Evolutionary conservation across 2,888 invertebrate species (phyloP).

Genomic region (Sphinx pinastri): DNA sequence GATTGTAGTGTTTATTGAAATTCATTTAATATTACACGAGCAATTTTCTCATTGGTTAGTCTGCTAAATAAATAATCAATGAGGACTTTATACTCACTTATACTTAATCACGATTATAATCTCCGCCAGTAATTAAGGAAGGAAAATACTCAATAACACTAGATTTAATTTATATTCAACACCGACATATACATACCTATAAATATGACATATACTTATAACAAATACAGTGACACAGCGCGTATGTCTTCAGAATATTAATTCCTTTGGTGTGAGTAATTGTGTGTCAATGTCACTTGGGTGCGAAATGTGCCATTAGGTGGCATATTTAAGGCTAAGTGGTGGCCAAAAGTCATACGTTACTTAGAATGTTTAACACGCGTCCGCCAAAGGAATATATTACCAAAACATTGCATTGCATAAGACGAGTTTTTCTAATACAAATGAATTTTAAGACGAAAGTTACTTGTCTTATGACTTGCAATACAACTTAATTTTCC

Average conservation of each 20-base stretch:
- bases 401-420: not conserved
- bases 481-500: too few species aligned
- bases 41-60: too few species aligned
- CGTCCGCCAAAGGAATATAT: not conserved
- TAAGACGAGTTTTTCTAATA: too few species aligned
- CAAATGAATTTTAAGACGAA: too few species aligned
- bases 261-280: slow-evolving; percentile 12
- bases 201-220: slow-evolving; percentile 11
- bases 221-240: slow-evolving; percentile 16
- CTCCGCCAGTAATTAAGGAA: not conserved
- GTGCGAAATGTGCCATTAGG: slow-evolving; percentile 15
- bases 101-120: too few species aligned
- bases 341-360: not conserved
- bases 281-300: slow-evolving; percentile 15
- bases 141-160: slow-evolving; percentile 2
- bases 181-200: not conserved
- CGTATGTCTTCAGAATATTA: slow-evolving; percentile 7
- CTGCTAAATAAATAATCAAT: not conserved
- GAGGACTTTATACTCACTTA: too few species aligned
- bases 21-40: too few species aligned
- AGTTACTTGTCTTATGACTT: too few species aligned
- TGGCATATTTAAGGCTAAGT: not conserved
- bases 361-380: not conserved
- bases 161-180: slow-evolving; percentile 18
- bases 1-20: too few species aligned